Evolutionary conservation across 2,797 vertebrate genomes (phyloP).

Genomic region (Chelon auratus): DNA sequence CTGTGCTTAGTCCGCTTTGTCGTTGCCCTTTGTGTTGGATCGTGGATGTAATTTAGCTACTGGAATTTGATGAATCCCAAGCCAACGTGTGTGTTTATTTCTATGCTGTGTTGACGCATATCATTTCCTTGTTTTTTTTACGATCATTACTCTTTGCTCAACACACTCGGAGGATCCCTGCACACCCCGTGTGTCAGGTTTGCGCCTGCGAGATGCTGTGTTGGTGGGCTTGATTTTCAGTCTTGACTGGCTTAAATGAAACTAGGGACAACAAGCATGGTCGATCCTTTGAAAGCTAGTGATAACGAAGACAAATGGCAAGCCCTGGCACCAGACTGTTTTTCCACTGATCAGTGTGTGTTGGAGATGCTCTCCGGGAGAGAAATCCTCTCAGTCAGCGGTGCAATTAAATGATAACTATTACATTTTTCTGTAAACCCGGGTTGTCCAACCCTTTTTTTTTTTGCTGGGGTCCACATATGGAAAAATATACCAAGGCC

Average conservation of each 20-base stretch:
- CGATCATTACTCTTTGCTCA: not conserved
- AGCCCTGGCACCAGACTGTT: constrained; percentile 20
- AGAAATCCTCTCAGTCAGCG: constrained; percentile 66
- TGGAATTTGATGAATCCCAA: constrained; percentile 4
- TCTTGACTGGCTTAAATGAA: constrained; percentile 32
- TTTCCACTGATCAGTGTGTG: constrained; percentile 39
- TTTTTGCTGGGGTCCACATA: too few relatives aligned
- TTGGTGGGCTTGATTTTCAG: constrained; percentile 29
- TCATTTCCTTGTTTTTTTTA: too few relatives aligned
- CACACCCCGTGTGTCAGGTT: constrained; percentile 7
- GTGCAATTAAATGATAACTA: constrained; percentile 70
- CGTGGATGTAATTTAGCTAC: not conserved
- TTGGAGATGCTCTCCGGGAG: constrained; percentile 43
- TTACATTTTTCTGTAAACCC: constrained; percentile 55
- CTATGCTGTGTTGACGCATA: not conserved
- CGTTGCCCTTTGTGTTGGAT: constrained; percentile 26
- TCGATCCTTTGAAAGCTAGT: constrained; percentile 54
- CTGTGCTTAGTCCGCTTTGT: constrained; percentile 3
- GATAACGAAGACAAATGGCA: constrained; percentile 74
- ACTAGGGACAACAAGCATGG: constrained; percentile 36
- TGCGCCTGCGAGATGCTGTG: not conserved
- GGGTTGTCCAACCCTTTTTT: too few relatives aligned
- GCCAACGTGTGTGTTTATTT: constrained; percentile 5
- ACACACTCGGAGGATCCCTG: not conserved
- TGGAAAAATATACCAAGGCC: too few relatives aligned